A percentile compares a stretch with the other conserved stretches of the same genome.
phyloP scores from a whole-genome alignment of 2,888 invertebrate genomes.

The Pedicia rivosa region DNA sequence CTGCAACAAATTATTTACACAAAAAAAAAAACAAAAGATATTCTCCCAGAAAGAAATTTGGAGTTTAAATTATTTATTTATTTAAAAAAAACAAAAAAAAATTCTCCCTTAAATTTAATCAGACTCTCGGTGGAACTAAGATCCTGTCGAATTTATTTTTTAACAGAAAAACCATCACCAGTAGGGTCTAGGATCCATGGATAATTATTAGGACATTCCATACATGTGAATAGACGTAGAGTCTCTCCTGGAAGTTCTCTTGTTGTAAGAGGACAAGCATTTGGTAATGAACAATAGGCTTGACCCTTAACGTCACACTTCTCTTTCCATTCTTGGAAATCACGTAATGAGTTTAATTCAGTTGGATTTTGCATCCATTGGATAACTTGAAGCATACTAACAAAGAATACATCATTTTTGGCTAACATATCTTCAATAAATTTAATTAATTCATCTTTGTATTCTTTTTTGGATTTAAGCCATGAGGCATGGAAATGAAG shows the following conservation, averaged over 20 bases:
- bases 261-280: constrained; percentile 77
- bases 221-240: constrained; percentile 81
- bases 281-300: constrained; percentile 82
- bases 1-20: no score
- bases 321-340: constrained; percentile 92
- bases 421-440: constrained; percentile 87
- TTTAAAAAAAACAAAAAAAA: no score
- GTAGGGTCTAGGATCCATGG: constrained; percentile 91
- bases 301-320: constrained; percentile 90
- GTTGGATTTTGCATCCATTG: constrained; percentile 96
- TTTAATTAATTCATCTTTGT: constrained; percentile 76
- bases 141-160: constrained; percentile 24
- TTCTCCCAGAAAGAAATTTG: no score
- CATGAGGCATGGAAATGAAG: constrained; percentile 91
- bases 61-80: no score
- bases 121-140: constrained; percentile 32
- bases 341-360: constrained; percentile 67
- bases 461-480: constrained; percentile 88
- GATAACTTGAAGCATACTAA: constrained; percentile 78
- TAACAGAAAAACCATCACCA: constrained; percentile 80
- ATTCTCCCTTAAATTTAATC: constrained; percentile 15
- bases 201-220: constrained; percentile 92
- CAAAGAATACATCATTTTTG: constrained; percentile 83
- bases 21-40: no score
- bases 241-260: constrained; percentile 85